Evolutionary conservation across 1,140 invertebrate genomes (phyloP).

Genomic region (Ips nitidus): DNA sequence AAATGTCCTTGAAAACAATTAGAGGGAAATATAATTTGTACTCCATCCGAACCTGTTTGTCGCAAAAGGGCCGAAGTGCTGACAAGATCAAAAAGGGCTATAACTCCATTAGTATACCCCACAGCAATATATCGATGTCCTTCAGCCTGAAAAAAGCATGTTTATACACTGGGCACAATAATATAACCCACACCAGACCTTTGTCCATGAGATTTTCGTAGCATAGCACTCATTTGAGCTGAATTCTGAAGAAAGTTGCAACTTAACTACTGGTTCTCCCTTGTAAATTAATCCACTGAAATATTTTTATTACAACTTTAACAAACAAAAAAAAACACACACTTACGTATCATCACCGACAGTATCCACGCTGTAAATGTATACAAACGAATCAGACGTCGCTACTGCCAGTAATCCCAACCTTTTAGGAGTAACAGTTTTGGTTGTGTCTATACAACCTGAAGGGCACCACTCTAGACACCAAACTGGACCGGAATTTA

Average conservation of each 20-base stretch:
- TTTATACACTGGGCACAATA: not conserved
- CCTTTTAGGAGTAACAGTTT: slow-evolving; percentile 45
- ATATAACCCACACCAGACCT: slow-evolving; percentile 36
- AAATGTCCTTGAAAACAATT: slow-evolving; percentile 38
- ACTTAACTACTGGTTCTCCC: slow-evolving; percentile 45
- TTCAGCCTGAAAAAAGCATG: slow-evolving; percentile 16
- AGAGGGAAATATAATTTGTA: slow-evolving; percentile 35
- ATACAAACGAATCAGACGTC: slow-evolving; percentile 63
- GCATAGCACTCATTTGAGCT: slow-evolving; percentile 40
- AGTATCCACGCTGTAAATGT: slow-evolving; percentile 62
- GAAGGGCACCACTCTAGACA: slow-evolving; percentile 76
- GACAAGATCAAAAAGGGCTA: slow-evolving; percentile 40
- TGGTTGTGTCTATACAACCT: slow-evolving; percentile 56
- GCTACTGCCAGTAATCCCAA: slow-evolving; percentile 71
- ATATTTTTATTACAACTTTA: slow-evolving; percentile 14
- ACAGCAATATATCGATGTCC: slow-evolving; percentile 37
- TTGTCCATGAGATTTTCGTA: slow-evolving; percentile 49
- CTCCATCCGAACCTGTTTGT: slow-evolving; percentile 28
- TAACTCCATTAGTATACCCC: slow-evolving; percentile 46
- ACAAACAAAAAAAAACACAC: not conserved
- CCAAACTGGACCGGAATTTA: slow-evolving; percentile 69
- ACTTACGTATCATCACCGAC: slow-evolving; percentile 33
- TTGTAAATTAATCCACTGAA: slow-evolving; percentile 45
- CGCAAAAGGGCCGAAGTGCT: slow-evolving; percentile 27
- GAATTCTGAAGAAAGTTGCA: slow-evolving; percentile 33